Base-by-base conservation (phyloP, 2,888 invertebrate species). In the Emmelina monodactyla region DNA sequence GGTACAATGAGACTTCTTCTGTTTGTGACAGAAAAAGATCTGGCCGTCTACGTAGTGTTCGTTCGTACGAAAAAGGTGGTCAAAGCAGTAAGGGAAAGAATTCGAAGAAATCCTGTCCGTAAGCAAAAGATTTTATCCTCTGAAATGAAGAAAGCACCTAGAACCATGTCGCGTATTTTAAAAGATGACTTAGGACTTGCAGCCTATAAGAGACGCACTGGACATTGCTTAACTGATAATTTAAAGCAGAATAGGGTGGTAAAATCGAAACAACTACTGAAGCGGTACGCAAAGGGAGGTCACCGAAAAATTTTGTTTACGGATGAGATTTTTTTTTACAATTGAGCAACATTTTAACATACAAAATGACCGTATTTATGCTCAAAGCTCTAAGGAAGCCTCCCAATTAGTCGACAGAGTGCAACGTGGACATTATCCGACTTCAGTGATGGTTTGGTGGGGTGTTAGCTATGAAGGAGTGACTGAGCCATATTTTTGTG, bases 371-470 rank as follows among this genome's bases (percentile, higher is more conserved):
- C 12, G 34, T 28, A 32, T 41, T 35, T 40, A 34, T 32, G 32
- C 33, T 37, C 19, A 33, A 25, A 43, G 33, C 31, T 39, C 34
- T 39, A 35, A 33, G 13, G 38, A 38, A 42, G 40, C 42, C 40
- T 38, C 40, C 32, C 37, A 40, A 38, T 37, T 37, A 38, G 39
- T 41, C 37, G 12, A 25, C 37, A 40, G 39, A 33, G 37, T 40
- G n/a, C n/a, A n/a, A n/a, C n/a, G n/a, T n/a, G n/a, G n/a, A n/a
- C n/a, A n/a, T n/a, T n/a, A 41, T 39, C 38, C 38, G 30, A 19
- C 35, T 37, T 39, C 38, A 38, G 35, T 41, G 38, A 38, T 41
- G 40, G 40, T 43, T 39, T 41, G 39, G 36, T 41, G 37, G 34
- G 39, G 14, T 3, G 29, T 29, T 14, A 14, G 13, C 9, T 29